These are phyloP conservation scores for Lynx canadensis DNA, from an alignment of 2,113 vertebrate genomes.

Conservation along the genomic window DNA sequence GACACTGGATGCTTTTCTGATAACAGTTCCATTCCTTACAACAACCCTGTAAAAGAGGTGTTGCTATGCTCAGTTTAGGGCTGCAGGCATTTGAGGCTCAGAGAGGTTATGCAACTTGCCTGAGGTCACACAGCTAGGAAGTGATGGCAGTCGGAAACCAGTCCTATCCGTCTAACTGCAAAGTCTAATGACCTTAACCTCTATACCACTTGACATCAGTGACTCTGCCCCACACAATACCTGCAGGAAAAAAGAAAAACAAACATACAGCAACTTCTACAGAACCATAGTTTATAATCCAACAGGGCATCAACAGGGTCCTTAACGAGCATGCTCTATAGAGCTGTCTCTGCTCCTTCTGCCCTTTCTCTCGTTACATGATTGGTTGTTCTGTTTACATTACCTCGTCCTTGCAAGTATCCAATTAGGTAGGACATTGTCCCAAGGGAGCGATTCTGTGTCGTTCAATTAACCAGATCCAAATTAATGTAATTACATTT, in stretches of 20 bases:
- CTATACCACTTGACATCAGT: background rate
- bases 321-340: background rate
- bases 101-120: background rate
- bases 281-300: background rate
- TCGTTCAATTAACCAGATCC: slow-evolving; percentile 15
- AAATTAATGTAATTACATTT: slow-evolving; percentile 37
- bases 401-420: background rate
- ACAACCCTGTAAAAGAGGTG: background rate
- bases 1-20: background rate
- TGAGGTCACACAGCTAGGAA: background rate
- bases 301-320: background rate
- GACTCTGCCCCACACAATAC: background rate
- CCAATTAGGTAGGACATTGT: background rate
- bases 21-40: background rate
- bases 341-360: background rate
- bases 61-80: background rate
- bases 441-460: background rate
- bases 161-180: background rate
- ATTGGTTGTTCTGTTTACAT: background rate
- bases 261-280: background rate
- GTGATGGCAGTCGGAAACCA: background rate
- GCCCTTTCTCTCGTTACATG: background rate
- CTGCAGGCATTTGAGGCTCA: background rate
- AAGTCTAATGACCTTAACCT: background rate
- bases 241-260: background rate